Evolutionary conservation across 2,113 vertebrate genomes (phyloP).

Genomic region (Corythaeola cristata): DNA sequence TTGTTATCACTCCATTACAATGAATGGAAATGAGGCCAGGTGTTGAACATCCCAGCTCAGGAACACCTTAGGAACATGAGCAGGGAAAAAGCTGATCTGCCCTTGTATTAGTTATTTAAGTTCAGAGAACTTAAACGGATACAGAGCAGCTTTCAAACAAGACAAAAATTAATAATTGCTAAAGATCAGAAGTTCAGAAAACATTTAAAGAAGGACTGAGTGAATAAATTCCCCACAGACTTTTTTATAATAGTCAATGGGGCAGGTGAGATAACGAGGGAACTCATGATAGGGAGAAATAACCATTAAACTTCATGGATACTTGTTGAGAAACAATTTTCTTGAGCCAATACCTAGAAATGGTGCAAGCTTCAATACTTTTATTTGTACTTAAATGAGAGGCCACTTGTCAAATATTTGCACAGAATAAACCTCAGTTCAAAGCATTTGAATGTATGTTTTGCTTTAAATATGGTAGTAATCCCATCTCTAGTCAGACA

Average conservation of each 20-base stretch:
- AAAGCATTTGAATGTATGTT: neutral
- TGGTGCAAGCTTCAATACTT: conserved; percentile 22
- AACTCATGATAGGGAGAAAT: neutral
- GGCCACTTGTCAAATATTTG: neutral
- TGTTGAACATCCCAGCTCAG: conserved; percentile 32
- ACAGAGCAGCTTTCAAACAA: conserved; percentile 10
- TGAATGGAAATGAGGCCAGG: conserved; percentile 53
- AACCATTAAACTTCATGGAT: neutral
- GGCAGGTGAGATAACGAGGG: neutral
- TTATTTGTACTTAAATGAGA: conserved; percentile 32
- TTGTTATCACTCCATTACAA: conserved; percentile 61
- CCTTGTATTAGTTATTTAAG: conserved; percentile 35
- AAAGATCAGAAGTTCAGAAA: conserved; percentile 4
- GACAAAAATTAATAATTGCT: neutral
- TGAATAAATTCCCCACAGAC: neutral
- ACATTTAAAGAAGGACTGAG: neutral
- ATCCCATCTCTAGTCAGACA: neutral
- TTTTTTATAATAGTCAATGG: neutral
- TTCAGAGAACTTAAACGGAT: conserved; percentile 41
- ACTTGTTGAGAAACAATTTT: conserved; percentile 23
- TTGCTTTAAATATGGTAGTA: conserved; percentile 24
- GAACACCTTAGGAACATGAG: conserved; percentile 21
- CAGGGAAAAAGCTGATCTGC: conserved; percentile 44
- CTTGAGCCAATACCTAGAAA: conserved; percentile 1
- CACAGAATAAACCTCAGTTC: conserved; percentile 6